These are phyloP conservation scores for Pristionchus mayeri DNA, from an alignment of 2,888 invertebrate genomes.

Conservation along the genomic window DNA sequence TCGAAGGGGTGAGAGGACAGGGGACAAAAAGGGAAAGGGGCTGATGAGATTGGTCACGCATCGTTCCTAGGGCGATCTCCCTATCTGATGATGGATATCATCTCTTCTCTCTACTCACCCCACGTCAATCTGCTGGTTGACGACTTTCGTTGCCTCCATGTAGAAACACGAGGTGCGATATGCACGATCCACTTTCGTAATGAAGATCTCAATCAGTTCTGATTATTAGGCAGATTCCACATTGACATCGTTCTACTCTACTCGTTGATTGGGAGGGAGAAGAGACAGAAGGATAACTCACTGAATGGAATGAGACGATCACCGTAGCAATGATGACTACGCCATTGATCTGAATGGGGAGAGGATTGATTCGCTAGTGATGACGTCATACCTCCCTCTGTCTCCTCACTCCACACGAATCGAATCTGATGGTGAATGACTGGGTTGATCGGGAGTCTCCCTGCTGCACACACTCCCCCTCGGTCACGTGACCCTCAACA, in stretches of 20 bases:
- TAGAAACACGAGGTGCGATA: conserved; percentile 74
- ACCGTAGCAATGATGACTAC: conserved; percentile 72
- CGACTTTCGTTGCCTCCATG: conserved; percentile 70
- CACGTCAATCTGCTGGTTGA: conserved; percentile 71
- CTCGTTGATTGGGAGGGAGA: not conserved
- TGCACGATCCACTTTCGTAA: conserved; percentile 74
- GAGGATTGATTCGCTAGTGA: not conserved
- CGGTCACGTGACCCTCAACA: conserved; percentile 59
- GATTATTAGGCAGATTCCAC: not conserved
- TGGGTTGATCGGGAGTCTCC: conserved; percentile 60
- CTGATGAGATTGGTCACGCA: not conserved
- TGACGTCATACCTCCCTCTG: conserved; percentile 64
- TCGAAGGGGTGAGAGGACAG: not conserved
- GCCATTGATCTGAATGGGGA: conserved; percentile 66
- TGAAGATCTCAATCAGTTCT: conserved; percentile 65
- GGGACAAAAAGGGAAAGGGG: not conserved
- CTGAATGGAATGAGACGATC: conserved; percentile 74
- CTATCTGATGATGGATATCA: no score
- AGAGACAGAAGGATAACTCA: conserved; percentile 48
- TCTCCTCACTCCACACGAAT: conserved; percentile 72
- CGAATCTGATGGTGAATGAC: conserved; percentile 70
- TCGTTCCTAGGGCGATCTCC: no score
- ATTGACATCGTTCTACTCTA: no score
- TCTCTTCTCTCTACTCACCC: conserved; percentile 55
- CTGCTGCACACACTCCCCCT: conserved; percentile 58